Base-by-base conservation (phyloP, 2,113 vertebrate species). In the Myodes glareolus region DNA sequence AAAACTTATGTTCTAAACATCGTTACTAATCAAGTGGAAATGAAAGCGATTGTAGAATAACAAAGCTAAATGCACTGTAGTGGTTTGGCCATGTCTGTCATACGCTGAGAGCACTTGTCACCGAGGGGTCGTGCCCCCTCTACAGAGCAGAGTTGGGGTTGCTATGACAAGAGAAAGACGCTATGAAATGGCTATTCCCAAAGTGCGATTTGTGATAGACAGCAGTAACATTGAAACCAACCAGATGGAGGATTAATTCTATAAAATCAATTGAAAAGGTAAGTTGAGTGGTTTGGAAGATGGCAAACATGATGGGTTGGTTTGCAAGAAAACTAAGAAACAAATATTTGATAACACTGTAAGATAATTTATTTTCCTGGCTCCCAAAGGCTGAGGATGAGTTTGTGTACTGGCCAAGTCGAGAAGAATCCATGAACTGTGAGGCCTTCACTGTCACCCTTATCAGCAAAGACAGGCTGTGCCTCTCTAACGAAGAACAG, bases 401-500 rank as follows among this genome's bases (percentile, higher is more conserved):
- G 98, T 99, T 99, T 99, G 99, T 99, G 81, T 99, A 99, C 98
- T 99, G 99, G 99, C 99, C 99, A 47, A 99, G 99, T 98, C 99
- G 99, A 4, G 99, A 99, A 97, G 99, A 99, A 98, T 99, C 99
- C 98, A 99, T 99, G 99, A 99, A 99, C 98, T 99, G 99, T 98
- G 99, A 99, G 97, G 99, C 99, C 97, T 99, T 99, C 98, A 99
- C 99, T 17, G 99, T 99, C 98, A 99, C 99, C 89, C 99, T 99
- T 97, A 99, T 99, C 98, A 99, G 99, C 98, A 99, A 99, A 98
- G 99, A 99, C 99, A 99, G 99, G 98, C 99, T 99, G 98, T 99
- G 99, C 98, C 99, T 99, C 99, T 99, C 99, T 97, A 99, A 99
- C 0, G 99, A 99, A 99, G 99, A 99, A 98, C 99, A 99, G 98